phyloP scores from a whole-genome alignment of 2,797 vertebrate species.

The Macropodus opercularis region DNA sequence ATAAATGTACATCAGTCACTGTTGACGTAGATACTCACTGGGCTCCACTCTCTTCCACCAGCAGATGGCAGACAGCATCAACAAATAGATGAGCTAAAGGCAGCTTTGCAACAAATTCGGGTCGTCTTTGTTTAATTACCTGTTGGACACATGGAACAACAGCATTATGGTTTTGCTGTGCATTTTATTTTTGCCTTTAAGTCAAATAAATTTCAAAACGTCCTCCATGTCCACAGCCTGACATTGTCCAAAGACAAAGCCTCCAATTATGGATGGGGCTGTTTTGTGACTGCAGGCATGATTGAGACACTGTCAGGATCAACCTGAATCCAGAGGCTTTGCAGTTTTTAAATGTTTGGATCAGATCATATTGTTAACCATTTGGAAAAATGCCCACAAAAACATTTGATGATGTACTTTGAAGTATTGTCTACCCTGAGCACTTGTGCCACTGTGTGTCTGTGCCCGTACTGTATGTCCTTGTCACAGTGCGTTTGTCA shows the following conservation, averaged over 20 bases:
- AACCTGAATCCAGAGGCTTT: background rate
- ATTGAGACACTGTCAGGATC: constrained; percentile 11
- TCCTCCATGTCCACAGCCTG: background rate
- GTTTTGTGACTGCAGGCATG: constrained; percentile 5
- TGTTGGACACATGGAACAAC: background rate
- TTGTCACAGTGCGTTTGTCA: constrained; percentile 77
- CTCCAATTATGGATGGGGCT: background rate
- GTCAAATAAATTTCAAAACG: background rate
- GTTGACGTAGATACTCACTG: background rate
- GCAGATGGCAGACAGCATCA: constrained; percentile 75
- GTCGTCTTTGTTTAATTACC: background rate
- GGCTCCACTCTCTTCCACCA: constrained; percentile 63
- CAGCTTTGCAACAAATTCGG: background rate
- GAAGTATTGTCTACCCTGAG: too few relatives aligned
- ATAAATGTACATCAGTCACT: background rate
- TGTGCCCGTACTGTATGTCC: constrained; percentile 47
- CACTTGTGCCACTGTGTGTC: constrained; percentile 13
- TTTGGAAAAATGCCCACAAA: background rate
- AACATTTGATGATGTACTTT: too few relatives aligned
- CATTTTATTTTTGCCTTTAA: background rate
- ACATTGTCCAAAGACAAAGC: background rate
- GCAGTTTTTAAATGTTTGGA: background rate
- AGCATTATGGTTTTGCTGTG: background rate
- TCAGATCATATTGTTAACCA: background rate
- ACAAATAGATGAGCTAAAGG: constrained; percentile 36